Conservation (phyloP, 2,797 vertebrate genomes). For the Amazona finschi region DNA sequence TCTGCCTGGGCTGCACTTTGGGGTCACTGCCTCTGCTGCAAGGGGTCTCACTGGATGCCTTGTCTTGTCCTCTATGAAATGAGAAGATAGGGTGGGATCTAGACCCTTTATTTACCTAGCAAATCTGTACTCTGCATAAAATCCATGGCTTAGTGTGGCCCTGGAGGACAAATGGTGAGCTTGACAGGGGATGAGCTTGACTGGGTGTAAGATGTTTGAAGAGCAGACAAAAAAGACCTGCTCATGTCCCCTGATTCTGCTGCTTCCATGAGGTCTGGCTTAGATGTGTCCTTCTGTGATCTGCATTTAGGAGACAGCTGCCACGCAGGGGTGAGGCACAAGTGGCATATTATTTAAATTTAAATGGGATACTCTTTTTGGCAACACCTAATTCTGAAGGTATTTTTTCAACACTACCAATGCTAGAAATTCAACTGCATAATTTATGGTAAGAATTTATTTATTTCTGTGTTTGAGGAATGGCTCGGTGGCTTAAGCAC, state of each 20-base stretch:
- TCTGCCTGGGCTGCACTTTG: neutral
- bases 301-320: neutral
- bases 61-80: neutral
- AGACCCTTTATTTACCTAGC: neutral
- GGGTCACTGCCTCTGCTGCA: neutral
- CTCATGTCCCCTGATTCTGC: neutral
- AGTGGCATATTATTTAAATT: neutral
- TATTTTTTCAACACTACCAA: neutral
- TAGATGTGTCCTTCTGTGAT: neutral
- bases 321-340: accelerated
- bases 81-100: neutral
- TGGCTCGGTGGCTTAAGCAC: neutral
- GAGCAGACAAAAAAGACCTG: neutral
- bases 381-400: neutral
- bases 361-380: neutral
- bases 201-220: neutral
- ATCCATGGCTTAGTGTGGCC: neutral
- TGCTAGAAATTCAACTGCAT: neutral
- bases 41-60: neutral
- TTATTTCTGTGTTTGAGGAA: neutral
- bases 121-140: neutral
- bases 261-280: neutral
- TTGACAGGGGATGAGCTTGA: neutral
- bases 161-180: neutral
- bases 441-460: neutral